Percentiles rank a stretch among this genome's conserved stretches.
These are phyloP conservation scores for Branchinecta lynchi DNA, from an alignment of 1,140 invertebrate genomes.

Conservation along the genomic window DNA sequence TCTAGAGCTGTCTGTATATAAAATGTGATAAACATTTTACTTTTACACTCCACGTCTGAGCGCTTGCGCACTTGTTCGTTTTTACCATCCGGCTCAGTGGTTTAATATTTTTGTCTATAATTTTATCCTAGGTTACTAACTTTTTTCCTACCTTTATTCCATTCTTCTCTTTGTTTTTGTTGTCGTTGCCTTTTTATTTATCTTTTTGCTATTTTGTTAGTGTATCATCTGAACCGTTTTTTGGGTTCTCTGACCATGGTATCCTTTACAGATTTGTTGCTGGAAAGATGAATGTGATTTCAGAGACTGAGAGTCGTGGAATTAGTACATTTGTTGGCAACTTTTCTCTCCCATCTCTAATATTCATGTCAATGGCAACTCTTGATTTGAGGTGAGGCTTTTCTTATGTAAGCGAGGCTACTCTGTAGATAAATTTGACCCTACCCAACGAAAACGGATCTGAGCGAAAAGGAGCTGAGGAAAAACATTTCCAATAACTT, in stretches of 20 bases:
- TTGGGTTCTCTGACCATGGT: constrained; percentile 14
- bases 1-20: no score
- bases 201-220: neutral
- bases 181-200: neutral
- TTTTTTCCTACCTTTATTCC: neutral
- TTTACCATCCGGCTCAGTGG: no score
- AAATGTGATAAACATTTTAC: no score
- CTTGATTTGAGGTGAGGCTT: constrained; percentile 52
- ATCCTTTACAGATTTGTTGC: constrained; percentile 62
- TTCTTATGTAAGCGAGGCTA: neutral
- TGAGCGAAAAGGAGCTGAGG: no score
- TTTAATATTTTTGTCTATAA: constrained; percentile 3
- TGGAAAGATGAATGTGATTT: constrained; percentile 65
- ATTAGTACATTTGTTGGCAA: constrained; percentile 83
- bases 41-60: no score
- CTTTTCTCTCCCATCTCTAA: constrained; percentile 77
- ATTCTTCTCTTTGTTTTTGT: neutral
- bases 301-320: constrained; percentile 70
- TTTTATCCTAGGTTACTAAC: constrained; percentile 7
- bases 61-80: no score
- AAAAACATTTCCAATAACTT: no score
- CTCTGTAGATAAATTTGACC: neutral
- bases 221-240: constrained; percentile 1
- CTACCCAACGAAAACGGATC: no score
- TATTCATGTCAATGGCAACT: constrained; percentile 75